Percentiles rank a stretch among this genome's conserved stretches.
Conservation (phyloP, 2,113 vertebrate genomes). For the Chaetura pelagica region DNA sequence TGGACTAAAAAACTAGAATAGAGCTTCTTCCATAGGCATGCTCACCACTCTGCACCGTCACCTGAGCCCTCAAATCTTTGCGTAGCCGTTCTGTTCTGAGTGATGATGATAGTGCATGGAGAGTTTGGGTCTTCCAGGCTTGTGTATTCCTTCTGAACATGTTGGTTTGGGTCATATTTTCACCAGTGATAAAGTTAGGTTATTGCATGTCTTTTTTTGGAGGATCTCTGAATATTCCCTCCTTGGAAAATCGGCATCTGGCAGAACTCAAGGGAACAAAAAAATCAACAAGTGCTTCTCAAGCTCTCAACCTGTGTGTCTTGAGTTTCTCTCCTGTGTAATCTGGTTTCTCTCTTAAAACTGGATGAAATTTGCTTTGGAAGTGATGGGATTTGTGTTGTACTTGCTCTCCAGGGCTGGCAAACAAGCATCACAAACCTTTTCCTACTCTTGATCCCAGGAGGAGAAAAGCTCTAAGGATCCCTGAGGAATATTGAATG, state of each 20-base stretch:
- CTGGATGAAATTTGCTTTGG: background rate
- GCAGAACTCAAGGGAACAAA: background rate
- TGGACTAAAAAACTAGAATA: background rate
- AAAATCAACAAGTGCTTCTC: accelerated
- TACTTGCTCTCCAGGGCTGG: background rate
- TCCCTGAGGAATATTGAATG: background rate
- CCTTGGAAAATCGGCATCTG: accelerated
- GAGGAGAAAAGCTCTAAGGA: background rate
- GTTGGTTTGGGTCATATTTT: background rate
- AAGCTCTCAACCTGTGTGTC: accelerated
- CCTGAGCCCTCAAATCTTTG: background rate
- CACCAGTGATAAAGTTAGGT: background rate
- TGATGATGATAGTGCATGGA: background rate
- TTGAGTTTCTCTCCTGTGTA: background rate
- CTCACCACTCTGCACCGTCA: background rate
- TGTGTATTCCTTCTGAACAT: background rate
- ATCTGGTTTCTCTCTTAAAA: background rate
- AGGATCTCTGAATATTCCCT: background rate
- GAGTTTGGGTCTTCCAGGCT: background rate
- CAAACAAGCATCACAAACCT: background rate
- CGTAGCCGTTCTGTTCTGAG: background rate
- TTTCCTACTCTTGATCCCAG: background rate
- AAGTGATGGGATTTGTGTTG: background rate
- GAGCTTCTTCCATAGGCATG: background rate
- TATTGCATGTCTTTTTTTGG: background rate